Conservation (phyloP, 2,113 vertebrate species). For the Ammodytes dubius region DNA sequence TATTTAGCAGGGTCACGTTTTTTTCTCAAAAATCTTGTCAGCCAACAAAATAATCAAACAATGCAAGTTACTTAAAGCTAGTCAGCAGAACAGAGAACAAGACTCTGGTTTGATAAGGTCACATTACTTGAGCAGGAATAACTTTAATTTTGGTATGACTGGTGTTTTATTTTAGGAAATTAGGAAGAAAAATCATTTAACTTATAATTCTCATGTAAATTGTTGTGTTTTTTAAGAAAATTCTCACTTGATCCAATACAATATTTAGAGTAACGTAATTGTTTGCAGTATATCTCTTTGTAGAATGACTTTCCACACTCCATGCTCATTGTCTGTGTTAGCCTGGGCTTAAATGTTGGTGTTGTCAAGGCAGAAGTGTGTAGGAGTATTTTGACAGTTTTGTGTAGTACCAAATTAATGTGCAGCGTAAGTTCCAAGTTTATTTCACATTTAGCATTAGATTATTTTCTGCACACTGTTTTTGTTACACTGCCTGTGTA, state of each 20-base stretch:
- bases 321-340: neutral
- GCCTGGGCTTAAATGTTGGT: constrained; percentile 16
- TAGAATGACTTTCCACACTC: neutral
- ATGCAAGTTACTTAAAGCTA: neutral
- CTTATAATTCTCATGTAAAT: neutral
- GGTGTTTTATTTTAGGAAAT: neutral
- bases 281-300: neutral
- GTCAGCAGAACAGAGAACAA: neutral
- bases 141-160: neutral
- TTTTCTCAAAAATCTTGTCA: too few species aligned
- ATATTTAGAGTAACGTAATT: constrained; percentile 6
- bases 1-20: neutral
- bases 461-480: constrained; percentile 8
- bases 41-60: neutral
- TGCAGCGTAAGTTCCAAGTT: constrained; percentile 17
- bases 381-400: constrained; percentile 46
- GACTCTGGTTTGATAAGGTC: neutral
- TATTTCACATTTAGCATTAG: constrained; percentile 2
- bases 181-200: neutral
- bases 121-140: neutral
- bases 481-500: constrained; percentile 8
- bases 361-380: constrained; percentile 26
- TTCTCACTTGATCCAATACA: neutral
- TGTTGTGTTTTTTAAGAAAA: neutral
- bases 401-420: constrained; percentile 53